Percentiles rank a stretch among this genome's conserved stretches.
Evolutionary conservation across 2,888 invertebrate species (phyloP).

Genomic region (Fissipunctia ypsillon): DNA sequence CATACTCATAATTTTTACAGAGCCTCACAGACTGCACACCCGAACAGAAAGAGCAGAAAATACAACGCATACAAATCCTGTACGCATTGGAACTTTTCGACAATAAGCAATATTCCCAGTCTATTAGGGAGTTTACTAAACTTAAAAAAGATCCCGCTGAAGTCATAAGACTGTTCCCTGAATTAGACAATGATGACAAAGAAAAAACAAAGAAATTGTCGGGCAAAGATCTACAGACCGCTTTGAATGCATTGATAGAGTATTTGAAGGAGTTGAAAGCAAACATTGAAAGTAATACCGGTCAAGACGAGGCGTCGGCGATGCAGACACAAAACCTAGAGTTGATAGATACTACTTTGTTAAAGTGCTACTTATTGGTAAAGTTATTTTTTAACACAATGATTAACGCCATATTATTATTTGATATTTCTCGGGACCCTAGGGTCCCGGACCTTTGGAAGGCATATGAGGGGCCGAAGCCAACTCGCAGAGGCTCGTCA

Average conservation of each 20-base stretch:
- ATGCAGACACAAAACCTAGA: conserved; percentile 90
- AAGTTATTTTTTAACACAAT: conserved; percentile 15
- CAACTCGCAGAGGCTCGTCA: no score
- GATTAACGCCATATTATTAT: no score
- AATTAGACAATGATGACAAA: conserved; percentile 90
- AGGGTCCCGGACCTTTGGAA: no score
- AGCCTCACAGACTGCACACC: conserved; percentile 95
- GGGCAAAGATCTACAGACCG: conserved; percentile 96
- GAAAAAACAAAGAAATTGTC: conserved; percentile 90
- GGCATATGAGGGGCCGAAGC: no score
- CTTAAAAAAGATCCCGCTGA: conserved; percentile 98
- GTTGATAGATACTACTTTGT: conserved; percentile 98
- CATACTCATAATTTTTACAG: conserved; percentile 85
- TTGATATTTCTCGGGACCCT: no score
- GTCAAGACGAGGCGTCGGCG: conserved; percentile 64
- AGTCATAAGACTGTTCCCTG: conserved; percentile 98
- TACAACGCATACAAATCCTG: conserved; percentile 96
- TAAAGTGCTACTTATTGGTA: conserved; percentile 99
- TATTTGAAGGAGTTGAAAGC: conserved; percentile 95
- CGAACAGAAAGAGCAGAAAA: conserved; percentile 94
- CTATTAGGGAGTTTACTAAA: conserved; percentile 97
- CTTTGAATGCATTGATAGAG: conserved; percentile 96
- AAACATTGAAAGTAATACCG: conserved; percentile 82
- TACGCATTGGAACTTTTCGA: conserved; percentile 98
- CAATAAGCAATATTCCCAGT: conserved; percentile 96